phyloP scores from a whole-genome alignment of 2,113 vertebrate genomes.

The Nematolebias whitei region DNA sequence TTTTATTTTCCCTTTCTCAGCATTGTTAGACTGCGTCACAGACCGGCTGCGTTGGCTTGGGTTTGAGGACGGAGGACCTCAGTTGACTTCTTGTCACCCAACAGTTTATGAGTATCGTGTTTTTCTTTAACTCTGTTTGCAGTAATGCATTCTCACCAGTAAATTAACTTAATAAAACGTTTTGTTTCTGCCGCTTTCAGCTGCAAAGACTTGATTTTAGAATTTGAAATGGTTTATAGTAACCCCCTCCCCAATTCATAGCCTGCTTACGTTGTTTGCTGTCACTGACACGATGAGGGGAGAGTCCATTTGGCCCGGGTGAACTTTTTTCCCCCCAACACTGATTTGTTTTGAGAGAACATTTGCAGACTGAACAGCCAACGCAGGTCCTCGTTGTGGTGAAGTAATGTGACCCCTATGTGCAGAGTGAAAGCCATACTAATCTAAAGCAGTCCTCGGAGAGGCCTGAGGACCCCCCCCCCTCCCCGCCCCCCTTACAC shows the following conservation, averaged over 20 bases:
- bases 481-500: slow-evolving; percentile 52
- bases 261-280: neutral
- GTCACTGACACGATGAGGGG: neutral
- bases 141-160: slow-evolving; percentile 16
- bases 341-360: slow-evolving; percentile 13
- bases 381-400: slow-evolving; percentile 14
- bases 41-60: slow-evolving; percentile 45
- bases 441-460: slow-evolving; percentile 62
- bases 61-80: slow-evolving; percentile 36
- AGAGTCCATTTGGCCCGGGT: neutral
- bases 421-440: slow-evolving; percentile 57
- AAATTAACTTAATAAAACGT: neutral
- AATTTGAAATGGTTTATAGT: neutral
- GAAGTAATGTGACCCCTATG: slow-evolving; percentile 63
- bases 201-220: neutral
- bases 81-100: neutral
- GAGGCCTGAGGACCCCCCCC: slow-evolving; percentile 41
- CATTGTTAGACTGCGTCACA: slow-evolving; percentile 61
- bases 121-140: slow-evolving; percentile 40
- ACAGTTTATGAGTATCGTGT: slow-evolving; percentile 6
- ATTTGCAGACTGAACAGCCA: slow-evolving; percentile 23
- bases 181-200: slow-evolving; percentile 3
- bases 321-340: neutral
- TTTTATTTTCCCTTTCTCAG: slow-evolving; percentile 73
- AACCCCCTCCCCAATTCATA: neutral